These are phyloP conservation scores for Darevskia nairensis DNA, from an alignment of 2,797 vertebrate genomes.

Conservation along the genomic window DNA sequence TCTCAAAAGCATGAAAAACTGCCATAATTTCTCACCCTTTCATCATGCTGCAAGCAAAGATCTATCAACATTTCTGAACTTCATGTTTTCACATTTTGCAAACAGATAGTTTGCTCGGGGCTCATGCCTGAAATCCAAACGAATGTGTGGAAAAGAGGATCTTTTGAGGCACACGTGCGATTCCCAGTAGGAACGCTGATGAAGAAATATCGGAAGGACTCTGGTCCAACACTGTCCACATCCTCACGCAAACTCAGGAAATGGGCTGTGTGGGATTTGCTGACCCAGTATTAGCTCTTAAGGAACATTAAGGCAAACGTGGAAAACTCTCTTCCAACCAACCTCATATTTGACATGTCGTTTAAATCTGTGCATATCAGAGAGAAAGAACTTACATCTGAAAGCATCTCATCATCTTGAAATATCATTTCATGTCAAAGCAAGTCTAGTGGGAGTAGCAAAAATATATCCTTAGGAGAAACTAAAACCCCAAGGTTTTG, in stretches of 20 bases:
- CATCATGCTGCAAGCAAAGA: slow-evolving; percentile 9
- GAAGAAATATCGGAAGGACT: slow-evolving; percentile 10
- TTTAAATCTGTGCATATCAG: slow-evolving; percentile 43
- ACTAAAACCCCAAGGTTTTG: neutral
- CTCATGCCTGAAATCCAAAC: slow-evolving; percentile 15
- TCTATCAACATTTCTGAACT: slow-evolving; percentile 30
- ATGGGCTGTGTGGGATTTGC: neutral
- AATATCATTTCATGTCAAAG: neutral
- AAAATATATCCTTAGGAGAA: neutral
- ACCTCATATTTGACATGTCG: neutral
- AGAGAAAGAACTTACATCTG: slow-evolving; percentile 41
- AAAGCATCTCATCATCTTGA: neutral
- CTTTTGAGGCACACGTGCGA: slow-evolving; percentile 14
- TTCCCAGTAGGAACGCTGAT: neutral
- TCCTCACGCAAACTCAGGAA: slow-evolving; percentile 6
- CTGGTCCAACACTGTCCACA: neutral
- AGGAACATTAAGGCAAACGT: neutral
- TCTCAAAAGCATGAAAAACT: slow-evolving; percentile 32
- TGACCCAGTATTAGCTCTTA: slow-evolving; percentile 7
- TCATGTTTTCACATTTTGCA: slow-evolving; percentile 41
- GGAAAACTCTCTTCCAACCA: neutral
- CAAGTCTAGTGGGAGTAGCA: neutral
- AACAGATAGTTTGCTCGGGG: slow-evolving; percentile 23
- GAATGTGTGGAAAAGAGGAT: slow-evolving; percentile 23
- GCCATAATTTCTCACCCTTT: slow-evolving; percentile 1